A percentile compares a stretch with the other conserved stretches of the same genome.
Conservation (phyloP, 2,797 vertebrate genomes). For the Gallirallus australis region DNA sequence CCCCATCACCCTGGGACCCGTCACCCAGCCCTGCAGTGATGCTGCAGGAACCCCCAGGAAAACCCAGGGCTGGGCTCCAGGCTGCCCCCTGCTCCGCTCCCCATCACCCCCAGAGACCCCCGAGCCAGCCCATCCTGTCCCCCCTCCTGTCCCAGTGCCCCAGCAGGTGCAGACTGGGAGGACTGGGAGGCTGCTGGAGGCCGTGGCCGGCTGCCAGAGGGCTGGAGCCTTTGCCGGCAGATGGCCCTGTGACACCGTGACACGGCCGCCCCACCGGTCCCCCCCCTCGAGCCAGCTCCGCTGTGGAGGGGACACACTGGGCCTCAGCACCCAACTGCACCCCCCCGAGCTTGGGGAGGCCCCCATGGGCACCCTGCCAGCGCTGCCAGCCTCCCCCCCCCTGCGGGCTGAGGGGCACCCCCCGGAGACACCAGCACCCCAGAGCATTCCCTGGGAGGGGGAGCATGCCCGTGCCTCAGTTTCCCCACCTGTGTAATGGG, state of each 20-base stretch:
- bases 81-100: too few relatives aligned
- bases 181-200: not conserved
- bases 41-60: too few relatives aligned
- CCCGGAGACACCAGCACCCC: not conserved
- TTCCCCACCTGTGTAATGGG: not conserved
- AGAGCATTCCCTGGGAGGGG: too few relatives aligned
- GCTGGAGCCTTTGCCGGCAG: conserved; percentile 8
- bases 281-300: not conserved
- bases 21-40: too few relatives aligned
- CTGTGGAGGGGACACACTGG: rapidly evolving
- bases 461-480: not conserved
- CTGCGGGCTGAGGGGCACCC: not conserved
- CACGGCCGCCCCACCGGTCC: not conserved
- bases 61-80: too few relatives aligned
- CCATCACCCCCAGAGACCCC: not conserved
- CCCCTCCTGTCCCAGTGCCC: not conserved
- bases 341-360: not conserved
- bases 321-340: not conserved
- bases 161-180: not conserved
- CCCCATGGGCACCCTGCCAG: rapidly evolving
- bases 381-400: not conserved
- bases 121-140: not conserved
- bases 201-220: not conserved
- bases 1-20: not conserved
- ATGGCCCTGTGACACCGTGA: conserved; percentile 35